Evolutionary conservation across 2,113 vertebrate genomes (phyloP), one percentile per base, ranked within the genome.

Genomic region (Cricetomys ansorgei): DNA sequence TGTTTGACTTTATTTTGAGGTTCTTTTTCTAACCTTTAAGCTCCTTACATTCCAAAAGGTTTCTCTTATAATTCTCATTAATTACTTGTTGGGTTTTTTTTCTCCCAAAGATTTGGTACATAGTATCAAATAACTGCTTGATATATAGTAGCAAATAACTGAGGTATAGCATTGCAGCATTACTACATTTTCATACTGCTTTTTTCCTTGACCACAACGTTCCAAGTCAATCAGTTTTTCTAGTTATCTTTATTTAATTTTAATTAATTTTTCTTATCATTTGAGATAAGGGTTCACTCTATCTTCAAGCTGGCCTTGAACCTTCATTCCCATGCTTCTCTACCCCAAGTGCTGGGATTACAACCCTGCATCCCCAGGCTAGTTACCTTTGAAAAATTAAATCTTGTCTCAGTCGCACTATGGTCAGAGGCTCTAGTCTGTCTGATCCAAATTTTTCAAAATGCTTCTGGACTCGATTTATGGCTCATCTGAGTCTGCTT

Each of bases 41-140:
- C 10, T 67, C 37, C 91, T 94, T 37, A 55, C 40, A 75, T 94
- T 93, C 93, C 12, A 55, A 91, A 73, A 3, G 17, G 53, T 91
- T 91, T 94, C 31, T 93, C 72, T 91, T 94, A 45, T 45, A 85
- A 55, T 37, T 94, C 43, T 50, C 13, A 55, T 86, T 76, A 67
- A 67, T 37, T 62, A 43, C 69, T 84, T 55, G 15, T 53, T 83
- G 37, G 81, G 65, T 50, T 93, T 92, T 75, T 75, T 59, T 73
- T n/a, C 34, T 55, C 55, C 67, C 19, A 34, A 85, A 81, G 34
- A 73, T 80, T 91, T 65, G 27, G 87, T 25, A 65, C 0, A 29
- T 48, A 64, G 9, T 87, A 72, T 86, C 55, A 92, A 81, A 87
- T 94, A 70, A 37, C 86, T 84, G 69, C n/a, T 91, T 65, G 27